Conservation (phyloP, 2,888 invertebrate species). For the Capitulum mitella region DNA sequence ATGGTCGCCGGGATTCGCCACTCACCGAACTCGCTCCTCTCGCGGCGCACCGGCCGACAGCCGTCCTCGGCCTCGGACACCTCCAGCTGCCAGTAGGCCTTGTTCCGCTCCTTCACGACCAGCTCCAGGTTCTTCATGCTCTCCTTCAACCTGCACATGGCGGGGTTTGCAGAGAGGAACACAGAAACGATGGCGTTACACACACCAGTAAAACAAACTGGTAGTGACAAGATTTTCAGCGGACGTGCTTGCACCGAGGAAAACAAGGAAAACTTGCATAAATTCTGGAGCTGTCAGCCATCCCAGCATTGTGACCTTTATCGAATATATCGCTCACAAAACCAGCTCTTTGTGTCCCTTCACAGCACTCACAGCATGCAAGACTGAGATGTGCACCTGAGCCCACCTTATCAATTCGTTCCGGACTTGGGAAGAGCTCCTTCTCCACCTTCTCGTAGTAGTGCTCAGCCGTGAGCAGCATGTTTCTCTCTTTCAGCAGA, state of each 20-base stretch:
- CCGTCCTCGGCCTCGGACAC: constrained; percentile 72
- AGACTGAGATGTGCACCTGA: no score
- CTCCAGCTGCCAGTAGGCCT: constrained; percentile 80
- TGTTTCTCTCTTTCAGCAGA: constrained; percentile 89
- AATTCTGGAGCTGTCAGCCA: no score
- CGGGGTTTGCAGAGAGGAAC: no score
- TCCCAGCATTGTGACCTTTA: no score
- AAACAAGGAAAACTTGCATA: no score
- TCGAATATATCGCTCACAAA: not conserved
- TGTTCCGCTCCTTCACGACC: constrained; percentile 85
- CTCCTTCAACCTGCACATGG: constrained; percentile 74
- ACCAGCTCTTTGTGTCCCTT: no score
- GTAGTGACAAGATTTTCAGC: no score
- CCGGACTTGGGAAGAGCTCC: constrained; percentile 76
- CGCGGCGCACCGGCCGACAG: not conserved
- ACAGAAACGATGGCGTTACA: no score
- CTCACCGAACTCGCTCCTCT: constrained; percentile 5
- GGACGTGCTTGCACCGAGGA: no score
- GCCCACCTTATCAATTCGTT: constrained; percentile 76
- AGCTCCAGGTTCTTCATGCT: constrained; percentile 90
- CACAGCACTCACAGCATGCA: no score
- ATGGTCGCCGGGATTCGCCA: no score
- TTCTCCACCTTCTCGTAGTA: constrained; percentile 54
- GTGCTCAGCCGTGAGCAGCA: constrained; percentile 93
- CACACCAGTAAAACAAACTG: no score